These are phyloP conservation scores for Buceros bicornis DNA, from an alignment of 2,797 vertebrate genomes.

Conservation along the genomic window DNA sequence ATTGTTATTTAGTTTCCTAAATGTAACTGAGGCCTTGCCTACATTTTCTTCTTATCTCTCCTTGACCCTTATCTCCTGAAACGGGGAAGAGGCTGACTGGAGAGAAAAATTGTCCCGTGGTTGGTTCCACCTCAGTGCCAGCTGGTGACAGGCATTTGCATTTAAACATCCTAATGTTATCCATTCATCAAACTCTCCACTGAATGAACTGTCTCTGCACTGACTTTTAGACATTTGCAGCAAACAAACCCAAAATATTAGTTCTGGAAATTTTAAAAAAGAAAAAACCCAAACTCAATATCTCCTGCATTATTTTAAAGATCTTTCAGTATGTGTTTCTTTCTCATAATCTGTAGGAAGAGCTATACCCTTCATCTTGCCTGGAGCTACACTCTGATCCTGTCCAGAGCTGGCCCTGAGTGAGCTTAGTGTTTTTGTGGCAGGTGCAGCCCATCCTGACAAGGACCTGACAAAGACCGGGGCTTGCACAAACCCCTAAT, in stretches of 20 bases:
- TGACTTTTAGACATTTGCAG: neutral
- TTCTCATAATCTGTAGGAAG: neutral
- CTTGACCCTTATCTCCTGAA: no score
- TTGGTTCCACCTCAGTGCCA: no score
- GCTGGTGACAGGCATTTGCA: neutral
- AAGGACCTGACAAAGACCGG: no score
- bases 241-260: neutral
- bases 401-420: neutral
- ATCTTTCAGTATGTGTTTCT: neutral
- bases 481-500: no score
- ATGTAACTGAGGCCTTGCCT: no score
- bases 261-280: neutral
- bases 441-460: no score
- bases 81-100: no score
- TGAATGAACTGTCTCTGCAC: neutral
- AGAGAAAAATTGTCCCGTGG: no score
- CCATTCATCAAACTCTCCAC: neutral
- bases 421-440: neutral
- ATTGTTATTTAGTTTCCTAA: no score
- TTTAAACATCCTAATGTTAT: neutral
- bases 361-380: neutral
- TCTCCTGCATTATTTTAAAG: neutral
- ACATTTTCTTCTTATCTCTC: no score
- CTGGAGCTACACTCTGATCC: neutral
- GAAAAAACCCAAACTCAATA: neutral